phyloP scores from a whole-genome alignment of 2,888 invertebrate genomes.

The Spatulosminthurus flaviceps region DNA sequence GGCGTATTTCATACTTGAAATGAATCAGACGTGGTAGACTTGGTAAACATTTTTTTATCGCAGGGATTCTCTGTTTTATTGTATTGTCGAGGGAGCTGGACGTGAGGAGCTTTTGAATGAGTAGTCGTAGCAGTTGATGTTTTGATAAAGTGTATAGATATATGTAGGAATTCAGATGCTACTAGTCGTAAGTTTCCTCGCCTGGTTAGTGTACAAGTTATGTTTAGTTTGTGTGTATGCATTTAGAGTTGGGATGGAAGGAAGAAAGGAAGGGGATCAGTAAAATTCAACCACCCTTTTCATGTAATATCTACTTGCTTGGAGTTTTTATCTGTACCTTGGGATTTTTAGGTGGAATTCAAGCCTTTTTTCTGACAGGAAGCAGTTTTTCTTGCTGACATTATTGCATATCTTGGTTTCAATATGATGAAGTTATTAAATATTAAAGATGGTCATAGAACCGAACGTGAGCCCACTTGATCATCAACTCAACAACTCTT shows the following conservation, averaged over 20 bases:
- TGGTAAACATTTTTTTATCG: neutral
- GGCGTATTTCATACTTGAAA: constrained; percentile 25
- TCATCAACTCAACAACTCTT: constrained; percentile 27
- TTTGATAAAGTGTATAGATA: neutral
- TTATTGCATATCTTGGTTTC: constrained; percentile 21
- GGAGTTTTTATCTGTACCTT: neutral
- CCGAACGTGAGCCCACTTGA: constrained; percentile 23
- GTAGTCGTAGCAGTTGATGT: constrained; percentile 2
- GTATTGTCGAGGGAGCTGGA: constrained; percentile 25
- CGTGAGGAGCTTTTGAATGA: constrained; percentile 18
- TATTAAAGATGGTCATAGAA: constrained; percentile 1
- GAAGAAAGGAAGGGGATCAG: no score
- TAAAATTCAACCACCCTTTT: no score
- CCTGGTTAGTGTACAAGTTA: neutral
- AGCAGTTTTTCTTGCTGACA: neutral
- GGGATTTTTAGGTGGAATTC: neutral
- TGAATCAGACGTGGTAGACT: constrained; percentile 21
- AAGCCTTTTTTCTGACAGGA: neutral
- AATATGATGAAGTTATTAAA: constrained; percentile 28
- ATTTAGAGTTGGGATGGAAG: neutral
- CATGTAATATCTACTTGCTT: no score
- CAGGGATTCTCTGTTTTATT: constrained; percentile 25
- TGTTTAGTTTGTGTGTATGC: no score
- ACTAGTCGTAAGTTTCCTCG: neutral
- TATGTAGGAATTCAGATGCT: no score